A percentile compares a stretch with the other conserved stretches of the same genome.
These are phyloP conservation scores for Helicolenus hilgendorfi DNA, from an alignment of 2,797 vertebrate genomes.

Conservation along the genomic window DNA sequence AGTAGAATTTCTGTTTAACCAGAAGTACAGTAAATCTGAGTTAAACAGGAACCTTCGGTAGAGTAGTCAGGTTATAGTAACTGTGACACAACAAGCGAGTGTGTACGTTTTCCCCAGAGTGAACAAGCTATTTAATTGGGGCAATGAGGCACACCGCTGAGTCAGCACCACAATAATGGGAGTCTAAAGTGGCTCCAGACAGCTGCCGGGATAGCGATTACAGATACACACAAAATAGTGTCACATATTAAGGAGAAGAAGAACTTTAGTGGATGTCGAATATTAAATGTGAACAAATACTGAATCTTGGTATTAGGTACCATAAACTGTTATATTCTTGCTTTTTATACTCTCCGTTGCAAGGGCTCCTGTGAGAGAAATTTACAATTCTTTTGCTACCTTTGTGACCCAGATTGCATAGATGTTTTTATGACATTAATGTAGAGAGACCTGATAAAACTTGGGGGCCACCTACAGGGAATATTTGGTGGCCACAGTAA, in stretches of 20 bases:
- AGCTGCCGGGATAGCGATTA: constrained; percentile 55
- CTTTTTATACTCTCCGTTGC: background rate
- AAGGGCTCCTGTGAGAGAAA: background rate
- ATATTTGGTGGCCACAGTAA: too few species aligned
- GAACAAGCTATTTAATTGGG: constrained; percentile 77
- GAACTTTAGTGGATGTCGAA: background rate
- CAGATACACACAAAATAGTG: constrained; percentile 28
- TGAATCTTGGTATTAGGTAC: background rate
- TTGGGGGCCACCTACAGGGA: too few species aligned
- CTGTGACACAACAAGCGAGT: constrained; percentile 64
- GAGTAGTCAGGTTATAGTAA: constrained; percentile 54
- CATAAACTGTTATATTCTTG: background rate
- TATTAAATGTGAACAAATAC: background rate
- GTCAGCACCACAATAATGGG: constrained; percentile 66
- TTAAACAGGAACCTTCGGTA: constrained; percentile 23
- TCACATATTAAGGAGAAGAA: background rate
- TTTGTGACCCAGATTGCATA: background rate
- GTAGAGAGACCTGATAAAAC: too few species aligned
- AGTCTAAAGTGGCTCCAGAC: constrained; percentile 58
- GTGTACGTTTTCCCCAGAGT: constrained; percentile 67
- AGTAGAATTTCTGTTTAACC: constrained; percentile 18
- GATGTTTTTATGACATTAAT: too few species aligned
- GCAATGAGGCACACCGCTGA: constrained; percentile 69
- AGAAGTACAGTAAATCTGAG: background rate
- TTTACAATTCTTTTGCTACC: background rate